These are phyloP conservation scores for Trichechus manatus DNA, from an alignment of 2,113 vertebrate genomes.

Conservation along the genomic window DNA sequence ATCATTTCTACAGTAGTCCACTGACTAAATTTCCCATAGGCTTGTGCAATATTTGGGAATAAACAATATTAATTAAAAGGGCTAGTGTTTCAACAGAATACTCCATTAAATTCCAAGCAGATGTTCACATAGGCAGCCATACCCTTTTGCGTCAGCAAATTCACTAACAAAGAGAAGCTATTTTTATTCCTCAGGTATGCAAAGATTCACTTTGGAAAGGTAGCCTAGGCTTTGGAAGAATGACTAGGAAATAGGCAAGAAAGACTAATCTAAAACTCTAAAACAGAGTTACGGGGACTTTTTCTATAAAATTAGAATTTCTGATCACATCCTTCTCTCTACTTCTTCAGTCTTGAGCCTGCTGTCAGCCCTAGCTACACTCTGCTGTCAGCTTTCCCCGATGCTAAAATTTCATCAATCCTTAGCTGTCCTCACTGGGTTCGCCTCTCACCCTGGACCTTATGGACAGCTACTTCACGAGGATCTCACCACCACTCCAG, in stretches of 20 bases:
- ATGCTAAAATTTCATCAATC: not conserved
- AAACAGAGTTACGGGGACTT: not conserved
- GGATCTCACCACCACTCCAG: not conserved
- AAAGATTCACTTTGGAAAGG: conserved; percentile 10
- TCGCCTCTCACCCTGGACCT: not conserved
- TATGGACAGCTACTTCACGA: not conserved
- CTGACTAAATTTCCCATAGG: not conserved
- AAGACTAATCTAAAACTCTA: not conserved
- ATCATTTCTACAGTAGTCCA: not conserved
- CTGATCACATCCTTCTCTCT: not conserved
- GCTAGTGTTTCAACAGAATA: not conserved
- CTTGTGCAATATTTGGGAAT: not conserved
- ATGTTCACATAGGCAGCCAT: not conserved
- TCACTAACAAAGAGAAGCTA: not conserved
- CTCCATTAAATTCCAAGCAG: not conserved
- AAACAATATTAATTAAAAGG: conserved; percentile 2
- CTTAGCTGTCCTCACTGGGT: not conserved
- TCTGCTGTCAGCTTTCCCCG: not conserved
- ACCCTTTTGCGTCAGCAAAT: not conserved
- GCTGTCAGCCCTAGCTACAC: not conserved
- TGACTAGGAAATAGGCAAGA: not conserved
- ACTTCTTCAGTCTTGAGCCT: not conserved
- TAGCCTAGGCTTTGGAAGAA: not conserved
- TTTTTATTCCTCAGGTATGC: not conserved
- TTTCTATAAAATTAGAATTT: not conserved